Base-by-base conservation (phyloP, 2,888 invertebrate species). In the Nasonovia ribisnigri region DNA sequence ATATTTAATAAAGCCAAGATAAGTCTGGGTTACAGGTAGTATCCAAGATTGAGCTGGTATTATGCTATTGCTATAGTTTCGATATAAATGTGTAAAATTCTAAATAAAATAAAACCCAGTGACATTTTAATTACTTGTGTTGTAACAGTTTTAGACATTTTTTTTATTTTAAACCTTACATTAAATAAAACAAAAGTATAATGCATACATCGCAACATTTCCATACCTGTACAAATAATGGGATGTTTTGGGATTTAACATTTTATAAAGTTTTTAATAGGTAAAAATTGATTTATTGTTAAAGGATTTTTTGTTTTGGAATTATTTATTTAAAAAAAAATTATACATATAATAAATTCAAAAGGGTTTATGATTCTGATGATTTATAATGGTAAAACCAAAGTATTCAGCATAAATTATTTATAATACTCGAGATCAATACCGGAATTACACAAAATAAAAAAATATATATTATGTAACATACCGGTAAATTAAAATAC, bases 371-470 rank as follows among this genome's bases (percentile, higher is more conserved):
- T n/a, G 54, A 43, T 46, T 43, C 57, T 84, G 16, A 57, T 36
- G n/a, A 84, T 92, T 86, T 60, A 87, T 92, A 88, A 92, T 60
- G 46, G 92, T 16, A 57, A 87, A 92, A 92, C 48, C 16, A 90
- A 89, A 93, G 13, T 54, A 89, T 89, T 84, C 29, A 89, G 43
- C 46, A 84, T 93, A 90, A 54, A 90, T 93, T 90, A 93, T 43
- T 84, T 84, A 57, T 57, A 89, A 93, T 93, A 93, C 93, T 93
- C 57, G 26, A 93, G 93, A 93, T 93, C 93, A 90, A 90, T 84
- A 90, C 89, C 84, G 89, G 84, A 89, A 84, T 93, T 89, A 90
- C 48, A 93, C 89, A 93, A 88, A 93, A 93, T 89, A 84, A 89
- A 77, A 88, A 54, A 46, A 92, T 67, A 26, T 42, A 57, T 67